Conservation (phyloP, 2,888 invertebrate genomes). For the Anthrax anthrax region DNA sequence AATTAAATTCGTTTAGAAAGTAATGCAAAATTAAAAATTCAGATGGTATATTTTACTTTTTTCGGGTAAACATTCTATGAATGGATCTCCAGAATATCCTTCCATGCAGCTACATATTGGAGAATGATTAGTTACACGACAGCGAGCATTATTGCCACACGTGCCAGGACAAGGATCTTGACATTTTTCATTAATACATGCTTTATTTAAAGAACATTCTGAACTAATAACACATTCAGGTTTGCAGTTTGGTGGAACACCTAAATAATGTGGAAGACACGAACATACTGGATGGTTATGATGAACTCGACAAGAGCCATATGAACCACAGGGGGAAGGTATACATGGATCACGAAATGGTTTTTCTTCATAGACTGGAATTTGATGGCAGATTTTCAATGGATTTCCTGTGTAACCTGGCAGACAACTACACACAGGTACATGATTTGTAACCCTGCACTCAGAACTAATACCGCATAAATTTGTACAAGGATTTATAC, state of each 20-base stretch:
- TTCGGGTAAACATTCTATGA: slow-evolving; percentile 46
- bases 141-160: slow-evolving; percentile 58
- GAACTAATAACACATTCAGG: slow-evolving; percentile 66
- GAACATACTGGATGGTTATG: slow-evolving; percentile 59
- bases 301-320: slow-evolving; percentile 37
- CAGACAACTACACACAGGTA: slow-evolving; percentile 61
- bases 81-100: slow-evolving; percentile 59
- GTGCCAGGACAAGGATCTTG: slow-evolving; percentile 58
- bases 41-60: slow-evolving; percentile 24
- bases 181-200: slow-evolving; percentile 63
- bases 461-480: slow-evolving; percentile 73
- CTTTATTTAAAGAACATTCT: slow-evolving; percentile 55
- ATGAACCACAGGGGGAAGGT: slow-evolving; percentile 38
- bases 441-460: slow-evolving; percentile 69
- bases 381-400: slow-evolving; percentile 47
- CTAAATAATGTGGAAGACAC: slow-evolving; percentile 52
- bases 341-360: slow-evolving; percentile 30
- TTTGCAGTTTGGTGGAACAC: slow-evolving; percentile 58
- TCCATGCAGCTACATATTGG: slow-evolving; percentile 58
- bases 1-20: slow-evolving; percentile 12
- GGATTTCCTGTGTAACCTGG: slow-evolving; percentile 68
- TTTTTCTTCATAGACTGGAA: slow-evolving; percentile 1
- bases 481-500: slow-evolving; percentile 67
- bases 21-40: slow-evolving; percentile 1
- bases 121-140: slow-evolving; percentile 60